Evolutionary conservation across 2,113 vertebrate species (phyloP), one percentile per base, ranked within the genome.

Genomic region (Larimichthys polyactis): DNA sequence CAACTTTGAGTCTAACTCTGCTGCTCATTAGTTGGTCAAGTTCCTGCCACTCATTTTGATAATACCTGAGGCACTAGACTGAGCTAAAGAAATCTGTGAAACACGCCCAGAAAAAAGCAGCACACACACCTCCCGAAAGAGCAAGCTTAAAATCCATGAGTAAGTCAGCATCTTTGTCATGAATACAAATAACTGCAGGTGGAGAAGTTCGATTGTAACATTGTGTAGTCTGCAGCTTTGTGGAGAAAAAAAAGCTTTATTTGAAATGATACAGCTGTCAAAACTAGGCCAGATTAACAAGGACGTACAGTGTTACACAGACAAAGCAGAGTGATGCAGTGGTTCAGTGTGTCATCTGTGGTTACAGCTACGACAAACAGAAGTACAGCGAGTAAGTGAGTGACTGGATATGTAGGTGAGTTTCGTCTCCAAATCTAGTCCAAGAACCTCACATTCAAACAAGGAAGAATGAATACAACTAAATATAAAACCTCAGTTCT

Each of bases 11-110:
- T 81, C 64, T 29, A 44, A 3, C 71, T 69, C 44, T 22, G 32
- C 71, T 46, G 43, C 48, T 24, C 2, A 4, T 64, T 64, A 65
- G 43, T 17, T 81, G 78, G 70, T 81, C 70, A 59, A 78, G 22
- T 71, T 81, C 52, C 59, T 6, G 43, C 75, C 78, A 71, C 57
- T 88, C 79, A 84, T 82, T 11, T 44, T 75, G 75, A 75, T 72
- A 74, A 75, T 51, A 20, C 75, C 79, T 22, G 66, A 79, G 58
- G 51, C 54, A 81, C 89, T 75, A 78, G 71, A 82, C 79, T 72
- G 63, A 82, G 64, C 69, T 29, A 27, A 81, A 60, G 57, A 67
- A 79, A 85, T 70, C 67, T 65, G 76, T 77, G 77, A 69, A 75
- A 66, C 27, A 81, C 70, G 75, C 67, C 60, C 54, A 59, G 62